Conservation (phyloP, 2,888 invertebrate genomes). For the Cheilosia soror region DNA sequence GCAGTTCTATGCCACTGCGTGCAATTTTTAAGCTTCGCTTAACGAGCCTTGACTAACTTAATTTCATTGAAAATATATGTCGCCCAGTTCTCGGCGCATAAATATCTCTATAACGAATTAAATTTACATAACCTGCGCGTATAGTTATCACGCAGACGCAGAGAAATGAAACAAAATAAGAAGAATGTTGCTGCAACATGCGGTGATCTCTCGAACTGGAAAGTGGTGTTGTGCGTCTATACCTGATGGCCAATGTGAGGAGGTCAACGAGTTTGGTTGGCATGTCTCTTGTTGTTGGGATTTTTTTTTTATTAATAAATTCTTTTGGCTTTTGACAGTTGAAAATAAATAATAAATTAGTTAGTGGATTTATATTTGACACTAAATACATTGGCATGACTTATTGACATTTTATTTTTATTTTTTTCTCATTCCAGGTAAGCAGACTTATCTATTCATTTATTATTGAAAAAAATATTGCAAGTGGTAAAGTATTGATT, state of each 20-base stretch:
- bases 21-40: constrained; percentile 8
- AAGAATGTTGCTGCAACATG: constrained; percentile 49
- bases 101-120: constrained; percentile 6
- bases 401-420: background rate
- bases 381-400: background rate
- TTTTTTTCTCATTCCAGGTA: constrained; percentile 56
- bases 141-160: constrained; percentile 36
- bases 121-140: constrained; percentile 55
- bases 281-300: constrained; percentile 1
- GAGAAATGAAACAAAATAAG: background rate
- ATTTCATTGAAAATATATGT: constrained; percentile 41
- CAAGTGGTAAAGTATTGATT: constrained; percentile 14
- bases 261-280: constrained; percentile 49
- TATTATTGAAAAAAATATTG: background rate
- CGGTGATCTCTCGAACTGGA: constrained; percentile 57
- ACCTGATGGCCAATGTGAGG: constrained; percentile 1
- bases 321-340: constrained; percentile 12
- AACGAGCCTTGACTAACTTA: constrained; percentile 66
- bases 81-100: constrained; percentile 23
- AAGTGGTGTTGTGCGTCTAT: constrained; percentile 20
- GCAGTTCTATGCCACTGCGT: constrained; percentile 24
- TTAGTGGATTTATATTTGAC: background rate
- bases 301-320: constrained; percentile 15
- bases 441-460: constrained; percentile 21
- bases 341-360: constrained; percentile 14